A percentile compares a stretch with the other conserved stretches of the same genome.
Evolutionary conservation across 2,113 vertebrate species (phyloP).

Genomic region (Saguinus imperator): DNA sequence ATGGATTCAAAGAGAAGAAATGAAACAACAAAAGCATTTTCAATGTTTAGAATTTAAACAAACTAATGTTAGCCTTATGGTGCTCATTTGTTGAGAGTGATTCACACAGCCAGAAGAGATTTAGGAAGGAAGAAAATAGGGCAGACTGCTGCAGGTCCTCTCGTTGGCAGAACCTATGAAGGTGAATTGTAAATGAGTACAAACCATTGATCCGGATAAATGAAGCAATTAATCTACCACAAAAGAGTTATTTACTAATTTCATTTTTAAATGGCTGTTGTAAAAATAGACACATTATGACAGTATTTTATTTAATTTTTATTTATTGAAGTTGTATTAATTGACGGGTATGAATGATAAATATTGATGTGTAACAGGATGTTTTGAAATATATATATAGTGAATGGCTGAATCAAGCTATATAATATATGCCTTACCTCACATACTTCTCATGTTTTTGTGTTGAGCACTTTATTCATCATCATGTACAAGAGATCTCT

Average conservation of each 20-base stretch:
- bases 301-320: background rate
- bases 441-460: background rate
- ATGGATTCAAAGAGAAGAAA: background rate
- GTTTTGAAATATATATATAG: background rate
- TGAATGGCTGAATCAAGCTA: background rate
- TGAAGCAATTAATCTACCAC: background rate
- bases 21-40: background rate
- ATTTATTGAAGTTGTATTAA: background rate
- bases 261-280: background rate
- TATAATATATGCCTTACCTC: background rate
- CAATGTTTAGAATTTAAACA: background rate
- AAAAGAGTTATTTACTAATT: background rate
- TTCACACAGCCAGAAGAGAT: background rate
- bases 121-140: background rate
- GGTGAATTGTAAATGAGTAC: background rate
- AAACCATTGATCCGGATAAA: background rate
- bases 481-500: background rate
- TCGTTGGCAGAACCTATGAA: background rate
- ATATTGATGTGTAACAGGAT: background rate
- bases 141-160: background rate
- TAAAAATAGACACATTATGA: background rate
- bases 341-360: background rate
- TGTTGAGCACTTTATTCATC: background rate
- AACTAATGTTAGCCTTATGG: background rate
- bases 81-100: background rate